Percentiles rank a stretch among this genome's conserved stretches.
These are phyloP conservation scores for Anarsia innoxiella DNA, from an alignment of 2,888 invertebrate genomes.

Conservation along the genomic window DNA sequence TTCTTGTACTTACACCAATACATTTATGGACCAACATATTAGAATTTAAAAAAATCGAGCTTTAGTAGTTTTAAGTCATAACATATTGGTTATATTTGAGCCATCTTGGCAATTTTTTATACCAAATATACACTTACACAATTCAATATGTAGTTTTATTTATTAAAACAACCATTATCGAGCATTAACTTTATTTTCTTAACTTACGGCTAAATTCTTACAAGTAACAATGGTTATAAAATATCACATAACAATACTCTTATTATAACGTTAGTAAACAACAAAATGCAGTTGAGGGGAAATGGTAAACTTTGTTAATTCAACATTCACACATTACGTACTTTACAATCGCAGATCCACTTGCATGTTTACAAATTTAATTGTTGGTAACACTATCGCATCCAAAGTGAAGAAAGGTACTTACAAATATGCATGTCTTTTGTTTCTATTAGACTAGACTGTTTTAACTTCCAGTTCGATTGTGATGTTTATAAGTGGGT, in stretches of 20 bases:
- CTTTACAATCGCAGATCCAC: neutral
- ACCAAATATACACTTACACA: constrained; percentile 63
- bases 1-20: neutral
- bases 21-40: constrained; percentile 29
- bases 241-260: constrained; percentile 20
- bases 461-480: too few relatives aligned
- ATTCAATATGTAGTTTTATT: constrained; percentile 20
- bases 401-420: too few relatives aligned
- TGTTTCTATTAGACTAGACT: too few relatives aligned
- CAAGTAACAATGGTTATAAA: constrained; percentile 8
- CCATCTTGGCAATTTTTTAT: constrained; percentile 56
- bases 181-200: constrained; percentile 50
- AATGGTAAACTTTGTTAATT: neutral
- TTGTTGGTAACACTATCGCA: neutral
- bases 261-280: constrained; percentile 13
- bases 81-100: constrained; percentile 47
- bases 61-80: constrained; percentile 46
- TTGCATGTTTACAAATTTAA: constrained; percentile 1
- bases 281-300: constrained; percentile 19
- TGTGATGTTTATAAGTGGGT: too few relatives aligned
- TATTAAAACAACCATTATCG: constrained; percentile 21
- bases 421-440: too few relatives aligned
- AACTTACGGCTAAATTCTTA: constrained; percentile 13
- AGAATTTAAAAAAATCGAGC: constrained; percentile 45
- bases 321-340: neutral